phyloP scores from a whole-genome alignment of 2,888 invertebrate species.

The Heliconius hortense region DNA sequence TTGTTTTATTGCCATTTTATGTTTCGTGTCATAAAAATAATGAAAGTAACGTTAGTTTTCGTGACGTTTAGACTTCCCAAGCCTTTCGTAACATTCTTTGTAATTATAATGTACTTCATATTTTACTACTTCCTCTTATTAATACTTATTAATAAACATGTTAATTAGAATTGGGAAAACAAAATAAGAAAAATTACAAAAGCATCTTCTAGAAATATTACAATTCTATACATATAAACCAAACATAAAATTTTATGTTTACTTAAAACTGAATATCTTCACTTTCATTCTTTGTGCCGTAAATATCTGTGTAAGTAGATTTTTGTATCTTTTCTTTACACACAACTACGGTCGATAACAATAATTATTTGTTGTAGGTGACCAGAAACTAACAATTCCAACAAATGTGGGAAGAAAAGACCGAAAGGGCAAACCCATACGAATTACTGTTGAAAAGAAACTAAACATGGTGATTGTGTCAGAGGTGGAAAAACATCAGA shows the following conservation, averaged over 20 bases:
- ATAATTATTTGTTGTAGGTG: constrained; percentile 48
- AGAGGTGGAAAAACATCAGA: constrained; percentile 53
- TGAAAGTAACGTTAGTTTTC: not conserved
- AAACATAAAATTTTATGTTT: not conserved
- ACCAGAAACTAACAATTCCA: constrained; percentile 19
- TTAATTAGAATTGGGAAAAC: too few species aligned
- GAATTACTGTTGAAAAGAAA: constrained; percentile 28
- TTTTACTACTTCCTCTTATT: not conserved
- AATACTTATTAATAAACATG: too few species aligned
- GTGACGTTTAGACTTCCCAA: constrained; percentile 4
- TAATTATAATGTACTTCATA: not conserved
- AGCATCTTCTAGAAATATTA: not conserved
- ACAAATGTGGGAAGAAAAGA: constrained; percentile 26
- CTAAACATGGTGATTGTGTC: constrained; percentile 25
- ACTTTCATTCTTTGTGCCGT: not conserved
- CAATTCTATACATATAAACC: not conserved
- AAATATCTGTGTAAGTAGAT: constrained; percentile 16
- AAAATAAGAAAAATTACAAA: too few species aligned
- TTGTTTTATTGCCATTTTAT: constrained; percentile 15
- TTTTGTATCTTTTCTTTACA: not conserved
- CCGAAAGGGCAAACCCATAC: constrained; percentile 27
- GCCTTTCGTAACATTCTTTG: not conserved
- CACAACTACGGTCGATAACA: constrained; percentile 29
- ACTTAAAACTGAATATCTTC: not conserved
- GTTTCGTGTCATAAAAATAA: not conserved